Base-by-base conservation (phyloP, 2,113 vertebrate genomes). In the Merops nubicus region DNA sequence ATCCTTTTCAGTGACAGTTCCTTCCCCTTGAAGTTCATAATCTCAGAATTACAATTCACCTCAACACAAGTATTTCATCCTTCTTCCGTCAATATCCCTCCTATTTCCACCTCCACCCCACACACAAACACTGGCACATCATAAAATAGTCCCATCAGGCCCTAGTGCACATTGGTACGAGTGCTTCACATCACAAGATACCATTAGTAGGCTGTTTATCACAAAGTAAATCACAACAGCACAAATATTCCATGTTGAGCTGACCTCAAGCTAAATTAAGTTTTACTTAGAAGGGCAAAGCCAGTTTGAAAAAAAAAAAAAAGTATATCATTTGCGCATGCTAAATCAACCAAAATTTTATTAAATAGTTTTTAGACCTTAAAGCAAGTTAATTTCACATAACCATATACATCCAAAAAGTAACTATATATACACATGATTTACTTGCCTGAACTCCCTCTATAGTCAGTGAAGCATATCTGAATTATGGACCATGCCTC, bases 351-450 rank as follows among this genome's bases (percentile, higher is more conserved):
- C 6, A 33, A 3, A 17, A 45, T 11, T 56, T 56, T 57, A 25
- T 15, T n/a, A n/a, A 25, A 33, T 1, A 42, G 43, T 5, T 18
- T 31, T 20, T 29, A 43, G 42, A 12, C 11, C 15, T 47, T 34
- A 45, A 45, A 3, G 43, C 51, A 72, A 6, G 3, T 12, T 34
- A 47, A 48, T 13, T 34, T 74, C 47, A 60, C 23, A 9, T 40
- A 22, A n/a, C 18, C 3, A 25, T 34, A 15, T 4, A 29, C 2
- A 29, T 19, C 31, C 31, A 65, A 6, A 51, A 86, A 9, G 17
- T 15, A 26, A 33, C n/a, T n/a, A 2, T 17, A 60, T 8, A 28
- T 31, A 29, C 12, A 62, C 5, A 11, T 2, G 0, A 54, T 42
- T 62, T 43, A 56, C 19, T 59, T 68, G 67, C 54, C 23, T 51